Percentiles rank a stretch among this genome's conserved stretches.
phyloP scores from a whole-genome alignment of 2,113 vertebrate species.

The Mixornis gularis region DNA sequence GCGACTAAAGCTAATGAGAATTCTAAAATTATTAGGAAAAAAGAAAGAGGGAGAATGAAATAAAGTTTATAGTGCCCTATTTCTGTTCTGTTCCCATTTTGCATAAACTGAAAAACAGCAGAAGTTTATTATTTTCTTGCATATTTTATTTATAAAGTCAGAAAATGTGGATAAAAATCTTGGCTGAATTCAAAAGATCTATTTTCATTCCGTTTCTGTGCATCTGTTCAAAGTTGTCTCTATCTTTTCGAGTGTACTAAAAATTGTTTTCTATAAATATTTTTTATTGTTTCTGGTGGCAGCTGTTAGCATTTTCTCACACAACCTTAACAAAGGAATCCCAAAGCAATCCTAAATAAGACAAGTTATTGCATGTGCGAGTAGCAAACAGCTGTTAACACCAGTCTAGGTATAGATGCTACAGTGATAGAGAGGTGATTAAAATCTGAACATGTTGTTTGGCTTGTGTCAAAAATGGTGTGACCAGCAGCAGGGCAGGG shows the following conservation, averaged over 20 bases:
- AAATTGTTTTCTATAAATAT: conserved; percentile 3
- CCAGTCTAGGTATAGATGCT: background rate
- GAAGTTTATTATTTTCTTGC: background rate
- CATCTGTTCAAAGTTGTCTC: background rate
- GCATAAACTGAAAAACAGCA: background rate
- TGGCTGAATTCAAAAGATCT: background rate
- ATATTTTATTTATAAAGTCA: background rate
- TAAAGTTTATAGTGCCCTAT: background rate
- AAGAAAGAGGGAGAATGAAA: background rate
- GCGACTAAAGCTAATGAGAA: background rate
- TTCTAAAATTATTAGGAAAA: background rate
- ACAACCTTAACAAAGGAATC: background rate
- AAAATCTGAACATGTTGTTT: background rate
- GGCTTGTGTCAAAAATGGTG: background rate
- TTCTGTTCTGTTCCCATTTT: background rate
- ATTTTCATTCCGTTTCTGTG: background rate
- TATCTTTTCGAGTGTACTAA: background rate
- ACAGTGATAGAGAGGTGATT: background rate
- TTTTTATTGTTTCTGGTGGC: background rate
- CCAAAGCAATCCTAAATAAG: background rate
- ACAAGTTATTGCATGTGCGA: background rate
- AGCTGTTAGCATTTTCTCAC: background rate
- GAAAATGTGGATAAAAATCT: background rate
- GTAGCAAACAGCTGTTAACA: background rate
- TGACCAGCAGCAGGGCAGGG: no score